Evolutionary conservation across 2,797 vertebrate genomes (phyloP).

Genomic region (Alectoris magna): DNA sequence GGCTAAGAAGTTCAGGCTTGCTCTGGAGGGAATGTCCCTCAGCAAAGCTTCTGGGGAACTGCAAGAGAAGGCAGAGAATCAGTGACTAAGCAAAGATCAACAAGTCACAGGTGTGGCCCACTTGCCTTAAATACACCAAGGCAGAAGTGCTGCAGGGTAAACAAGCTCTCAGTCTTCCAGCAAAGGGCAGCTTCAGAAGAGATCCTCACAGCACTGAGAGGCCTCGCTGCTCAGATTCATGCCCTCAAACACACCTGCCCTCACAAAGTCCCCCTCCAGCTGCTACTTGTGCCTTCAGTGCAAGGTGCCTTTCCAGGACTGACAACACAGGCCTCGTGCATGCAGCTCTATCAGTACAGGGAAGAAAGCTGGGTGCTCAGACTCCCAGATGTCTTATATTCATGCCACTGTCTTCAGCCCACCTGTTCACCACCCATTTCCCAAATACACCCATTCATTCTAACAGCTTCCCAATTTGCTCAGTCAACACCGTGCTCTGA

Average conservation of each 20-base stretch:
- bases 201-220: background rate
- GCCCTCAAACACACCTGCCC: background rate
- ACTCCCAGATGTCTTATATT: no score
- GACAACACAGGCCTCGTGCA: rapidly evolving
- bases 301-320: rapidly evolving
- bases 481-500: background rate
- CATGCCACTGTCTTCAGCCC: background rate
- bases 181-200: background rate
- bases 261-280: background rate
- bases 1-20: background rate
- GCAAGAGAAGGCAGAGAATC: background rate
- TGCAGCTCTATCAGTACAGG: rapidly evolving
- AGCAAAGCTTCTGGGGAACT: background rate
- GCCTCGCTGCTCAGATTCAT: rapidly evolving
- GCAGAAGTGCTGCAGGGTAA: background rate
- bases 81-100: background rate
- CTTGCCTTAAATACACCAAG: background rate
- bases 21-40: background rate
- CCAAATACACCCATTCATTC: background rate
- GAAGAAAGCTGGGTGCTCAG: background rate
- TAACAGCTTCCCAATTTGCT: background rate
- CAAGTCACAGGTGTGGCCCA: background rate
- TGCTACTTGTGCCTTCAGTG: background rate
- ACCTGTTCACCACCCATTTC: background rate
- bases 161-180: background rate